Evolutionary conservation across 2,888 invertebrate species (phyloP).

Genomic region (Phragmatobia fuliginosa): DNA sequence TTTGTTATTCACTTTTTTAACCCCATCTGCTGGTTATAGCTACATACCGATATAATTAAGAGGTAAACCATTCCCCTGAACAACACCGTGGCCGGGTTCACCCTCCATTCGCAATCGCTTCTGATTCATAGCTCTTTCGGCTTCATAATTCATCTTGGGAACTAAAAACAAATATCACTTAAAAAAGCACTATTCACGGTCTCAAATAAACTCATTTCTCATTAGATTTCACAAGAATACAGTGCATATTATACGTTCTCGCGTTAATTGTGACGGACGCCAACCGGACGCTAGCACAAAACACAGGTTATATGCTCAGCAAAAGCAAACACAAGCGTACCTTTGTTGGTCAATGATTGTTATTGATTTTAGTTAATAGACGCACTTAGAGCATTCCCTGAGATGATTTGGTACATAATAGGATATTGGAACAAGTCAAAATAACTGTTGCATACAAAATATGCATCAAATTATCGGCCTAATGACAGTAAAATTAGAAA

Average conservation of each 20-base stretch:
- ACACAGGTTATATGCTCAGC: conserved; percentile 84
- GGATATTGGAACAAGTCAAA: conserved; percentile 77
- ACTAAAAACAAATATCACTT: conserved; percentile 78
- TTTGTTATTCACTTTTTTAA: conserved; percentile 42
- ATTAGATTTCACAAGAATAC: conserved; percentile 58
- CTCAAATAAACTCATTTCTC: conserved; percentile 63
- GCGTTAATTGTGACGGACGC: conserved; percentile 83
- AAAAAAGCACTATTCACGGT: conserved; percentile 54
- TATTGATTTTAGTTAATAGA: conserved; percentile 86
- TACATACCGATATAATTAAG: conserved; percentile 83
- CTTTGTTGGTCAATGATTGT: conserved; percentile 86
- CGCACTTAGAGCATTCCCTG: conserved; percentile 78
- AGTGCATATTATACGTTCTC: conserved; percentile 68
- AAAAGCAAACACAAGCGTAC: conserved; percentile 86
- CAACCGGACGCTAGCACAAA: conserved; percentile 86
- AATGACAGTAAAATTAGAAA: conserved; percentile 86
- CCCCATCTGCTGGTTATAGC: conserved; percentile 37
- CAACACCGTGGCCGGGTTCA: conserved; percentile 84
- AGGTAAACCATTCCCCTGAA: conserved; percentile 84
- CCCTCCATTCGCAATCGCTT: conserved; percentile 85
- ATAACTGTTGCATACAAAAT: conserved; percentile 85
- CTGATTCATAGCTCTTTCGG: conserved; percentile 85
- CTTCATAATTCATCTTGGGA: conserved; percentile 85
- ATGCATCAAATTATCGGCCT: conserved; percentile 84
- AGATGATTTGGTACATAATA: conserved; percentile 82